Evolutionary conservation across 2,113 vertebrate species (phyloP), one percentile per base, ranked within the genome.

Genomic region (Tetrao urogallus): DNA sequence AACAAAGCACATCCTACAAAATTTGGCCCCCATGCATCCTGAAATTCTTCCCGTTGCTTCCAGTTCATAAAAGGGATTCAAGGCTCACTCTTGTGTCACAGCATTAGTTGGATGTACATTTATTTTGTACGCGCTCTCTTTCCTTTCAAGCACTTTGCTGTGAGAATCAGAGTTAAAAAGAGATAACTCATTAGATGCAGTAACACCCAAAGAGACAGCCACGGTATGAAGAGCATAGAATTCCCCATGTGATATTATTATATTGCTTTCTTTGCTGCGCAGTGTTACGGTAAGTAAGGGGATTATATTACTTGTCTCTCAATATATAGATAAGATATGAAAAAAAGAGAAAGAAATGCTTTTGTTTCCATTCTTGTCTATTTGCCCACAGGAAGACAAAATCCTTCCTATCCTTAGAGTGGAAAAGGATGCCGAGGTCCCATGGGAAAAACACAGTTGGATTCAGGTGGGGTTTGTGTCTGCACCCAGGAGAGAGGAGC

Each of bases 191-290:
- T 92, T 76, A 94, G 90, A 87, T 56, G 82, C 1, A 4, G 77
- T 12, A 89, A 60, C 78, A 92, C 89, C 95, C 91, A 85, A 67
- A 89, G 91, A 93, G 91, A 78, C 88, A 94, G 84, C n/a, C 50
- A 60, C 8, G 4, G 86, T 73, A 64, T 63, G 84, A 94, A 93
- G 94, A 96, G 82, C 91, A 74, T 3, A 66, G 91, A 94, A 96
- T 92, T 96, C 95, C 92, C 91, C 64, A 7, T 47, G 70, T 74
- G 92, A 88, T 93, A 60, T 56, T 85, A 71, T 92, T 95, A 95
- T 94, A 96, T 96, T 96, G 94, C 84, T 82, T 93, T 85, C 92
- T 95, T 93, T 93, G 87, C 83, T 90, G 81, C 74, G 78, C 42
- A 50, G 38, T 69, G 90, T 93, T 85, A 54, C 24, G 52, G 66